Evolutionary conservation across 2,888 invertebrate genomes (phyloP).

Genomic region (Cryptocephalus moraei): DNA sequence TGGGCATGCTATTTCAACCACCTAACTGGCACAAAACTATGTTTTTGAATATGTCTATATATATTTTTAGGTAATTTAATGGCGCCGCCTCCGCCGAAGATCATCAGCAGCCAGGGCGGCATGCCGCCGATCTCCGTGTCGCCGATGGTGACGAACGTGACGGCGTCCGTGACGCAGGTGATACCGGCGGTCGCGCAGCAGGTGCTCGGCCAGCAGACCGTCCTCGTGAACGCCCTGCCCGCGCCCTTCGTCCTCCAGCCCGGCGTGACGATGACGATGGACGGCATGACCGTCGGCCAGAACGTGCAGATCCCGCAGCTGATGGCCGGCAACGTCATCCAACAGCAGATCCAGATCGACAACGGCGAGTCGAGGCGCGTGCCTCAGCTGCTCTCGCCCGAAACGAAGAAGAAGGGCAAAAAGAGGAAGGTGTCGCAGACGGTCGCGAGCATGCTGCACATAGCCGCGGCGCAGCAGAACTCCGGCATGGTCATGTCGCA

Average conservation of each 20-base stretch:
- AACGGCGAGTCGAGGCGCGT: conserved; percentile 42
- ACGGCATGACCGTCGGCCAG: conserved; percentile 49
- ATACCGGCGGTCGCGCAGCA: conserved; percentile 53
- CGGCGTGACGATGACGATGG: conserved; percentile 61
- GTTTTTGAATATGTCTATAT: no score
- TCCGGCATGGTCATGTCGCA: conserved; percentile 49
- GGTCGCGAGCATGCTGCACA: conserved; percentile 60
- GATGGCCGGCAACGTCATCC: conserved; percentile 53
- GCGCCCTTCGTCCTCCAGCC: conserved; percentile 72
- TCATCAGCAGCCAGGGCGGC: conserved; percentile 18
- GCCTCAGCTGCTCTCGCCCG: conserved; percentile 52
- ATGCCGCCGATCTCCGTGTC: conserved; percentile 54
- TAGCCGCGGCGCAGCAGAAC: conserved; percentile 56
- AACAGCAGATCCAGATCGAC: conserved; percentile 45
- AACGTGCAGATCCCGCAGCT: conserved; percentile 60
- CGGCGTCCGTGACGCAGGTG: conserved; percentile 54
- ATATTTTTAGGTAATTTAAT: conserved; percentile 37
- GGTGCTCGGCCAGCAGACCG: conserved; percentile 64
- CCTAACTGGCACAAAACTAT: no score
- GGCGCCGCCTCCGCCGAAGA: conserved; percentile 39
- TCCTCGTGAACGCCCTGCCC: conserved; percentile 70
- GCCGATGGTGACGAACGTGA: conserved; percentile 54
- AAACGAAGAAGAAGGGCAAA: conserved; percentile 52
- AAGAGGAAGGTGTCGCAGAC: conserved; percentile 64
- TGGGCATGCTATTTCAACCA: no score